Percentiles rank a stretch among this genome's conserved stretches.
phyloP scores from a whole-genome alignment of 2,888 invertebrate species.

The Meandrusa payeni region DNA sequence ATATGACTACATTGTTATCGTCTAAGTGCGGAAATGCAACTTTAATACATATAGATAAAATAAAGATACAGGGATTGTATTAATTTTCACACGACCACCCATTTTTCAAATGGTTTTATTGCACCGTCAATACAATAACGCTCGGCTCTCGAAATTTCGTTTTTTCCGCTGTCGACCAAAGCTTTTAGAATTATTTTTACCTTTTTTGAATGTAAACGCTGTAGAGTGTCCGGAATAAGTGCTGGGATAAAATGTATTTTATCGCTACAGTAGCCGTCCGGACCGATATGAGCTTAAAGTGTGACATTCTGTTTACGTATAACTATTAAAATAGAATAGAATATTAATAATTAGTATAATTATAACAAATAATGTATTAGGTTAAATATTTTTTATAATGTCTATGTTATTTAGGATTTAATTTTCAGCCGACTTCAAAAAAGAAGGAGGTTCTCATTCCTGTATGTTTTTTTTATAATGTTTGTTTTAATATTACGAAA shows the following conservation, averaged over 20 bases:
- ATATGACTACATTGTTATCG: too few species aligned
- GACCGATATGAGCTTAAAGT: slow-evolving; percentile 1
- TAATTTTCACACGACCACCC: slow-evolving; percentile 13
- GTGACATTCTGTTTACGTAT: not conserved
- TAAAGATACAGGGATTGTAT: slow-evolving; percentile 8
- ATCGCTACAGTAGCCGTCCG: slow-evolving; percentile 5
- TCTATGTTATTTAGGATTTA: too few species aligned
- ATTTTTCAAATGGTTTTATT: slow-evolving; percentile 19
- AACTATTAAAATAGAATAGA: too few species aligned
- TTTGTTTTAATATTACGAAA: too few species aligned
- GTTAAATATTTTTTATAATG: too few species aligned
- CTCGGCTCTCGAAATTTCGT: slow-evolving; percentile 18
- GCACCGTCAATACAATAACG: slow-evolving; percentile 24
- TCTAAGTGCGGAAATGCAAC: too few species aligned
- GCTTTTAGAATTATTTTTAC: slow-evolving; percentile 20
- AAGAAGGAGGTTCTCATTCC: too few species aligned
- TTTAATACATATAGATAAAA: too few species aligned
- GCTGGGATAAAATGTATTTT: slow-evolving; percentile 19
- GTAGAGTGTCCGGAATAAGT: slow-evolving; percentile 20
- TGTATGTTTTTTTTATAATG: too few species aligned
- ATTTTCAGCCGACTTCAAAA: too few species aligned
- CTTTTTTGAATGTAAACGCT: slow-evolving; percentile 19
- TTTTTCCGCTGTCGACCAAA: slow-evolving; percentile 21
- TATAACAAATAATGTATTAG: too few species aligned
- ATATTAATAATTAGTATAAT: too few species aligned